These are phyloP conservation scores for Lissocephala sabroskyi DNA, from an alignment of 2,888 invertebrate genomes.

Conservation along the genomic window DNA sequence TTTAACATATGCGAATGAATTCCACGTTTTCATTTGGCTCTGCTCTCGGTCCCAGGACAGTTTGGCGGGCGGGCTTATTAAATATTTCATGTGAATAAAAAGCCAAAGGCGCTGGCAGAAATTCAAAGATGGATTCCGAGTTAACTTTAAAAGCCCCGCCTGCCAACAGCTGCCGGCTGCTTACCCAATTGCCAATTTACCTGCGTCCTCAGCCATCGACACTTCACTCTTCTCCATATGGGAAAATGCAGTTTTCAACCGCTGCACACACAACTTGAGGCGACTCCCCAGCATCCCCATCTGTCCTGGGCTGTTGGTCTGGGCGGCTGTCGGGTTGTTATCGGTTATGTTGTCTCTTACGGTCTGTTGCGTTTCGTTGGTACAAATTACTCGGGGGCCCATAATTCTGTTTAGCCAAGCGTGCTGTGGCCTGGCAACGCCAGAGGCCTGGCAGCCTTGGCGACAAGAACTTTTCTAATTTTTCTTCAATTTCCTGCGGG, in stretches of 20 bases:
- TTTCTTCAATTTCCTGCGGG: constrained; percentile 43
- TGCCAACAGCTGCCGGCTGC: too few species aligned
- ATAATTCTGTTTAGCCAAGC: constrained; percentile 33
- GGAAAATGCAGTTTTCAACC: constrained; percentile 46
- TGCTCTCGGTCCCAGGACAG: too few species aligned
- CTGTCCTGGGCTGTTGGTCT: not conserved
- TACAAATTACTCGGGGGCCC: constrained; percentile 35
- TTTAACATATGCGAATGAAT: constrained; percentile 3
- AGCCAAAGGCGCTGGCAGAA: constrained; percentile 10
- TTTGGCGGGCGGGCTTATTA: too few species aligned
- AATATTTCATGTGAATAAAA: constrained; percentile 58
- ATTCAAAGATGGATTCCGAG: too few species aligned
- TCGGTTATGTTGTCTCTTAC: constrained; percentile 63
- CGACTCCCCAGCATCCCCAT: constrained; percentile 15
- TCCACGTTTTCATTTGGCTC: too few species aligned
- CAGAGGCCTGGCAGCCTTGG: too few species aligned
- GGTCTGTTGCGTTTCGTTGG: constrained; percentile 62
- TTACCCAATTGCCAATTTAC: constrained; percentile 43
- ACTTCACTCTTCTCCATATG: constrained; percentile 25
- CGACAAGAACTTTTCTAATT: not conserved
- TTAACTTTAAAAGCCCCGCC: too few species aligned
- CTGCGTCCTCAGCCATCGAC: constrained; percentile 30
- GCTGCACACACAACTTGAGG: constrained; percentile 36
- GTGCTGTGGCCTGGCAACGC: constrained; percentile 4
- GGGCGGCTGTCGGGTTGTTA: constrained; percentile 37